Percentiles rank a stretch among this genome's conserved stretches.
Evolutionary conservation across 2,888 invertebrate genomes (phyloP).

Genomic region (Punctoribates punctum): DNA sequence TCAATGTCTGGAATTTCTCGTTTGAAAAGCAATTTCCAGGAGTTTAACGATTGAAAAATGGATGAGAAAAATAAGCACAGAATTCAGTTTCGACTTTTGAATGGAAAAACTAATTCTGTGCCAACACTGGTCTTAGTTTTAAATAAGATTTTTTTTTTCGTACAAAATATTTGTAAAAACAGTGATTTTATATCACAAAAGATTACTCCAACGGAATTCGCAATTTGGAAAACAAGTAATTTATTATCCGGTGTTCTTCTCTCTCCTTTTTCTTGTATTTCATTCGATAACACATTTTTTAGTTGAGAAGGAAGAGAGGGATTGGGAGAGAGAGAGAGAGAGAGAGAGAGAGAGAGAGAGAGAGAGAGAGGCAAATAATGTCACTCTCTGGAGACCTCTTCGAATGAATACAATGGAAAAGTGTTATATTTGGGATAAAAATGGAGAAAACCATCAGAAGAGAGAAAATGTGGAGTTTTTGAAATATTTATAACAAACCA

Average conservation of each 20-base stretch:
- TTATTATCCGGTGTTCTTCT: background rate
- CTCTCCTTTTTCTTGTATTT: constrained; percentile 6
- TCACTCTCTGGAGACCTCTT: background rate
- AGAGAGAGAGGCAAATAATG: constrained; percentile 6
- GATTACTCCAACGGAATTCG: background rate
- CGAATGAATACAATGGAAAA: constrained; percentile 5
- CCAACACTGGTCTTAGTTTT: background rate
- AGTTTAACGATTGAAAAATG: too few relatives aligned
- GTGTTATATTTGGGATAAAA: background rate
- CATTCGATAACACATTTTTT: background rate
- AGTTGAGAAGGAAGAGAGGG: background rate
- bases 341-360: constrained; percentile 33
- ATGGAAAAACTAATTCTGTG: too few relatives aligned
- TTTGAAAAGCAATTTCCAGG: too few relatives aligned
- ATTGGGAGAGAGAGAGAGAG: constrained; percentile 12
- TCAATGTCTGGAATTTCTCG: too few relatives aligned
- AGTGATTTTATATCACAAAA: background rate
- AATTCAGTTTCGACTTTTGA: too few relatives aligned
- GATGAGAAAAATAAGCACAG: too few relatives aligned
- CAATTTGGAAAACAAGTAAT: background rate
- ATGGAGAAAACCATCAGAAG: background rate
- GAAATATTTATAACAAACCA: constrained; percentile 7
- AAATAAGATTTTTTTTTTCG: background rate
- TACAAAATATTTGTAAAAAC: background rate
- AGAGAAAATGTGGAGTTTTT: background rate